Percentiles rank a stretch among this genome's conserved stretches.
Conservation (phyloP, 2,797 vertebrate species). For the Hippopotamyrus pictus region DNA sequence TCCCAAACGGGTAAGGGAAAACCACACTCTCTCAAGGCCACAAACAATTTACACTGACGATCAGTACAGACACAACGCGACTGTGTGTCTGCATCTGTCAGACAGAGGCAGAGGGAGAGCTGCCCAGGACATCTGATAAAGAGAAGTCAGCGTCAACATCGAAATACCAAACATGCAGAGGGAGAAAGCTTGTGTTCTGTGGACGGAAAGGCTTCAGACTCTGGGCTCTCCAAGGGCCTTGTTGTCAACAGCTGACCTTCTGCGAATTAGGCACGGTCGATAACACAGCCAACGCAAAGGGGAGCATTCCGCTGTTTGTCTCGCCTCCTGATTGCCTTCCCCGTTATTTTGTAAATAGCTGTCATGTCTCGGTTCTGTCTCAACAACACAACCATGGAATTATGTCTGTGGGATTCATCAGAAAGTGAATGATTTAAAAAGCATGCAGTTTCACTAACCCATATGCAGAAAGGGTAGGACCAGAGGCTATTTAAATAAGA, state of each 20-base stretch:
- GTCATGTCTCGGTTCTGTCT: not conserved
- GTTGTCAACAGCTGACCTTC: not conserved
- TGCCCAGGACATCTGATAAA: not conserved
- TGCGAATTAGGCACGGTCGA: not conserved
- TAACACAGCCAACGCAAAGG: not conserved
- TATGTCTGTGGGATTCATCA: not conserved
- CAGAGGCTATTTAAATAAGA: not conserved
- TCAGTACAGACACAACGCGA: not conserved
- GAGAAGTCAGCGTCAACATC: constrained; percentile 2
- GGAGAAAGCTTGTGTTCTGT: not conserved
- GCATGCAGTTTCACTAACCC: not conserved
- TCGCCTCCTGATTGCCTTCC: not conserved
- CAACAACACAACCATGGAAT: not conserved
- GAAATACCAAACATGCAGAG: constrained; percentile 8
- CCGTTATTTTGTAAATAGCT: not conserved
- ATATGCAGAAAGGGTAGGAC: not conserved
- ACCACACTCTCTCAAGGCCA: constrained; percentile 38
- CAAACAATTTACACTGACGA: constrained; percentile 5
- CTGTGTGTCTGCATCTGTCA: not conserved
- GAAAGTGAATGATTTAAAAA: not conserved
- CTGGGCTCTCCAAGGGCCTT: not conserved
- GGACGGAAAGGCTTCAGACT: not conserved
- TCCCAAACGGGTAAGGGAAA: constrained; percentile 7
- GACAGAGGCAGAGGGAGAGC: not conserved
- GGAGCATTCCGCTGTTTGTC: not conserved